Percentiles rank a stretch among this genome's conserved stretches.
These are phyloP conservation scores for Kryptopterus vitreolus DNA, from an alignment of 2,797 vertebrate genomes.

Conservation along the genomic window DNA sequence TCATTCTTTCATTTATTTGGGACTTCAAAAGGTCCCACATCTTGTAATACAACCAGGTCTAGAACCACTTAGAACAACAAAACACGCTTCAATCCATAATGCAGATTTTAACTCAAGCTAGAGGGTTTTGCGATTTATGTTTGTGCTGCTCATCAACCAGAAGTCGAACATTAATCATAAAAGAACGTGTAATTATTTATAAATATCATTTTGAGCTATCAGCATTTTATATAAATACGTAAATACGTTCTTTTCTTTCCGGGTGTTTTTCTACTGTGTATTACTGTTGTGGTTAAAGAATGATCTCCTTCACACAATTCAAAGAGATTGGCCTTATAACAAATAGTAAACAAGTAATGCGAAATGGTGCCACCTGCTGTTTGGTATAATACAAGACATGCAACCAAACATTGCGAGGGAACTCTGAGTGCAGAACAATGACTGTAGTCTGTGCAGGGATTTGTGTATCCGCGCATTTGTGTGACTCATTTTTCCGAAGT, in stretches of 20 bases:
- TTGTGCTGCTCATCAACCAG: neutral
- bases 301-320: neutral
- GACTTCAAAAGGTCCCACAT: neutral
- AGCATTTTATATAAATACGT: neutral
- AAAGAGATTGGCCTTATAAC: neutral
- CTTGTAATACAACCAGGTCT: neutral
- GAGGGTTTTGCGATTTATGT: neutral
- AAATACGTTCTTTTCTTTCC: neutral
- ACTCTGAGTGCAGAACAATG: neutral
- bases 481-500: neutral
- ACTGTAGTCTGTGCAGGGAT: neutral
- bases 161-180: neutral
- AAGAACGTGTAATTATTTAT: neutral
- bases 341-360: no score
- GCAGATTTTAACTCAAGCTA: neutral
- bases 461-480: neutral
- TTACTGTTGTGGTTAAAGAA: neutral
- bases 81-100: neutral
- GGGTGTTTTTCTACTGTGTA: no score
- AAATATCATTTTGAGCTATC: neutral
- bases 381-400: neutral
- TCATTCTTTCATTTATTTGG: no score
- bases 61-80: neutral
- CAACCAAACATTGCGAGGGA: neutral
- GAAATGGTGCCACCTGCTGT: slow-evolving; percentile 33